A percentile compares a stretch with the other conserved stretches of the same genome.
Conservation (phyloP, 2,888 invertebrate genomes). For the Hyalella azteca region DNA sequence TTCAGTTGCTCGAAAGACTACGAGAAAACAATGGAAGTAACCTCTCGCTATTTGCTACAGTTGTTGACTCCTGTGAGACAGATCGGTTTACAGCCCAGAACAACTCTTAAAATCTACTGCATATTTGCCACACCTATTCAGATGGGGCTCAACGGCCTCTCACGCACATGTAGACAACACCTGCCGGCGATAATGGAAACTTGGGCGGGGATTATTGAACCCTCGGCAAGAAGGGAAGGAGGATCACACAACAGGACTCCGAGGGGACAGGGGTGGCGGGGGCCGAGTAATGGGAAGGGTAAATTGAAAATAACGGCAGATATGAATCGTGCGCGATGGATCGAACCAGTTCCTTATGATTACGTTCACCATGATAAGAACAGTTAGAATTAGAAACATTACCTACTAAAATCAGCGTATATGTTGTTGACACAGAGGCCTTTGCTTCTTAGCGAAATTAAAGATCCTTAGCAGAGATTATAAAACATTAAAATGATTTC, state of each 20-base stretch:
- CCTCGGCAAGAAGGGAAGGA: conserved; percentile 3
- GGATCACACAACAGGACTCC: conserved; percentile 35
- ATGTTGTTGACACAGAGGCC: conserved; percentile 29
- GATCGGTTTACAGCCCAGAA: conserved; percentile 59
- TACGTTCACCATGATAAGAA: conserved; percentile 34
- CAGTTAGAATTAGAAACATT: conserved; percentile 37
- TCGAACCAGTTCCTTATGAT: conserved; percentile 31
- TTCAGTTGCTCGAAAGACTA: conserved; percentile 15
- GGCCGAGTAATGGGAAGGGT: neutral
- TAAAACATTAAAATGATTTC: conserved; percentile 13
- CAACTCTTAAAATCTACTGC: conserved; percentile 58
- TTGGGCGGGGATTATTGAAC: conserved; percentile 3
- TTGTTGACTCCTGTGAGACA: conserved; percentile 58
- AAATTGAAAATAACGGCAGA: conserved; percentile 21
- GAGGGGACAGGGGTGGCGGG: neutral
- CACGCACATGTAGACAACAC: conserved; percentile 52
- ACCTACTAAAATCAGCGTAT: conserved; percentile 34
- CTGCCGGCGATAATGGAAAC: conserved; percentile 11
- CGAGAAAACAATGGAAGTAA: conserved; percentile 55
- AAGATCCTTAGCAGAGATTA: conserved; percentile 18
- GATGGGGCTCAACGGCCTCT: conserved; percentile 53
- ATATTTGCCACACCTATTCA: conserved; percentile 59
- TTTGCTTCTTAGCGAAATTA: conserved; percentile 18
- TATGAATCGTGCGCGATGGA: conserved; percentile 34
- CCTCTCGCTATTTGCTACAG: conserved; percentile 55